Base-by-base conservation (phyloP, 2,113 vertebrate genomes). In the Calidris pugnax region DNA sequence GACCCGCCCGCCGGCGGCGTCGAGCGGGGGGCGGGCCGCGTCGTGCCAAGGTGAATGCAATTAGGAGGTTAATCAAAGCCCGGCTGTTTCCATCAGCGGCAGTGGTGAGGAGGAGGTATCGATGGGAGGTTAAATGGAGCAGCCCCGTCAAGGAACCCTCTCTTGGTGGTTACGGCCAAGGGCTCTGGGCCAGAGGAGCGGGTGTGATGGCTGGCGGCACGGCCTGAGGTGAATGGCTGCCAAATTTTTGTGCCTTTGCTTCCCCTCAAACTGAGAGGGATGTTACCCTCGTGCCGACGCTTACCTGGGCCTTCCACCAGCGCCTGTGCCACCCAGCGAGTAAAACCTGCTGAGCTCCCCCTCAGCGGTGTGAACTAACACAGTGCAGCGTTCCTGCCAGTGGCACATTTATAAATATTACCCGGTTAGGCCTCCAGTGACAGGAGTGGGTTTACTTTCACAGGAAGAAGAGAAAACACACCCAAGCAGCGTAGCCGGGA, bases 321-420 rank as follows among this genome's bases (percentile, higher is more conserved):
- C 5, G 2, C 56, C 73, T 50, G 53, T 14, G 3, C 3, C 0
- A 0, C n/a, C n/a, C 41, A 21, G 43, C 4, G 12, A 5, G 7
- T 6, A 21, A 16, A 23, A 27, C 19, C 4, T 33, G 43, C 30
- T 8, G 51, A 24, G 6, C 6, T 1, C 9, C 9, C 2, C 9
- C 37, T n/a, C 47, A 13, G 60, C n/a, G 15, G 1, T 2, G 1
- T 1, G 51, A 13, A 28, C 4, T 0, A n/a, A 5, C 10, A 55
- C 35, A 2, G n/a, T 2, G 6, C 2, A 12, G 22, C 11, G 27
- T 2, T 18, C 53, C 39, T 14, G 74, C 30, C 11, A 1, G 14
- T 22, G 23, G 27, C 26, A 15, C 7, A 4, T 15, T 28, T 4
- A 8, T 26, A 16, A 14, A 1, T 14, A 4, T 32, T 5, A 14